A percentile compares a stretch with the other conserved stretches of the same genome.
These are phyloP conservation scores for Rhabdophis nuchalis DNA, from an alignment of 2,797 vertebrate species.

Conservation along the genomic window DNA sequence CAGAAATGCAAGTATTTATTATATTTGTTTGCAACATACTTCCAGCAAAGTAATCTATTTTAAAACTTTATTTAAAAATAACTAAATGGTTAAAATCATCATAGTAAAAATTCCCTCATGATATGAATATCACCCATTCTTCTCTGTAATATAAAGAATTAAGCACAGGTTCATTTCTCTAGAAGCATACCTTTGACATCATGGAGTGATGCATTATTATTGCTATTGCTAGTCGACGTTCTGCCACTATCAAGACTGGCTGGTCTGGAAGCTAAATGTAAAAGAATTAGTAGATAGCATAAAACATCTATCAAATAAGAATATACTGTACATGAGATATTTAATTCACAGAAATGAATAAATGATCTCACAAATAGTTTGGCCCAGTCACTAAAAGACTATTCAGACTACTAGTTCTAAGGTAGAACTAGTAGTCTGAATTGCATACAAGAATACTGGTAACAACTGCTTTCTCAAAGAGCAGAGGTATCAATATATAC, in stretches of 20 bases:
- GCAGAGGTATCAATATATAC: background rate
- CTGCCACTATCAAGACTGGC: constrained; percentile 94
- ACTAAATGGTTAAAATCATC: constrained; percentile 28
- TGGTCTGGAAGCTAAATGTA: constrained; percentile 87
- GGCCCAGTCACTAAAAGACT: constrained; percentile 61
- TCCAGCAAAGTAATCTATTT: background rate
- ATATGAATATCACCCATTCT: constrained; percentile 19
- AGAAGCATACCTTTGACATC: constrained; percentile 89
- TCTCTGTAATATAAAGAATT: constrained; percentile 36
- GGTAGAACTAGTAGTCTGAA: constrained; percentile 39
- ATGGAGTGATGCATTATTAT: constrained; percentile 90
- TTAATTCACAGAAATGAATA: constrained; percentile 71
- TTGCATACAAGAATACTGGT: background rate
- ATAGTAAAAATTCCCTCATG: constrained; percentile 2
- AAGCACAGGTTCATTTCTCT: constrained; percentile 54
- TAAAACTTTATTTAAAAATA: constrained; percentile 4
- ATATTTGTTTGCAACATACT: background rate
- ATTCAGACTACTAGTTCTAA: no score
- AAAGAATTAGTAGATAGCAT: constrained; percentile 72
- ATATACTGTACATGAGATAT: constrained; percentile 65
- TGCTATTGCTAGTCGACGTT: constrained; percentile 94
- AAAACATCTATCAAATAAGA: constrained; percentile 73
- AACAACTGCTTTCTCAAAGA: background rate
- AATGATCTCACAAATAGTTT: constrained; percentile 62
- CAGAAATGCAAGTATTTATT: background rate